These are phyloP conservation scores for Chitala chitala DNA, from an alignment of 2,113 vertebrate genomes.

Conservation along the genomic window DNA sequence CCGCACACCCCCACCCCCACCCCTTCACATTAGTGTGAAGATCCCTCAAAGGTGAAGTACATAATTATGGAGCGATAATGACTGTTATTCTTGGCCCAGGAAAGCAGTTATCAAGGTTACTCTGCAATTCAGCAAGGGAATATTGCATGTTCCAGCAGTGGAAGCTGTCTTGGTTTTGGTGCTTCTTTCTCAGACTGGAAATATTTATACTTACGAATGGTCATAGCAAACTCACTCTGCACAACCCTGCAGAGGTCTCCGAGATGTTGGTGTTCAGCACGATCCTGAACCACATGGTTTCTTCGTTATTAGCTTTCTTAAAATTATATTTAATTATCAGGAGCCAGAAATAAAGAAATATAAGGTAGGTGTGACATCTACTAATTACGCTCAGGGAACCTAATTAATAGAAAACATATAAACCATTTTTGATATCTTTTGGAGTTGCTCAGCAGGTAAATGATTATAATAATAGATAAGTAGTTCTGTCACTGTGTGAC, in stretches of 20 bases:
- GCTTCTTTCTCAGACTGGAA: background rate
- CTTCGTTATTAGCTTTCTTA: background rate
- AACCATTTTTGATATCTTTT: background rate
- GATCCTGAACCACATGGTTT: background rate
- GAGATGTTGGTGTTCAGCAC: background rate
- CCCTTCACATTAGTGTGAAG: background rate
- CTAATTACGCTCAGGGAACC: background rate
- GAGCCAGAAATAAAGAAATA: background rate
- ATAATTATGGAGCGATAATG: conserved; percentile 18
- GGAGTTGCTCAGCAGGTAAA: background rate
- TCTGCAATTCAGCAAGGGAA: background rate
- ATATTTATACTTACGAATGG: too few relatives aligned
- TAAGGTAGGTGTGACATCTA: background rate
- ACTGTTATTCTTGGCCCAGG: conserved; percentile 13
- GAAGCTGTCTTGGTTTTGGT: background rate
- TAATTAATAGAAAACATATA: background rate
- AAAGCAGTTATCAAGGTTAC: conserved; percentile 5
- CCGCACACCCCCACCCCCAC: background rate
- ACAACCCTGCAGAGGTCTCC: background rate
- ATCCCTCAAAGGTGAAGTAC: conserved; percentile 20
- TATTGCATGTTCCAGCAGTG: background rate
- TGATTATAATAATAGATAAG: background rate
- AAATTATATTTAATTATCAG: background rate
- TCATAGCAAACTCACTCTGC: too few relatives aligned
- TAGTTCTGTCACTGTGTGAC: background rate